phyloP scores from a whole-genome alignment of 2,797 vertebrate species.

The Bradypus variegatus region DNA sequence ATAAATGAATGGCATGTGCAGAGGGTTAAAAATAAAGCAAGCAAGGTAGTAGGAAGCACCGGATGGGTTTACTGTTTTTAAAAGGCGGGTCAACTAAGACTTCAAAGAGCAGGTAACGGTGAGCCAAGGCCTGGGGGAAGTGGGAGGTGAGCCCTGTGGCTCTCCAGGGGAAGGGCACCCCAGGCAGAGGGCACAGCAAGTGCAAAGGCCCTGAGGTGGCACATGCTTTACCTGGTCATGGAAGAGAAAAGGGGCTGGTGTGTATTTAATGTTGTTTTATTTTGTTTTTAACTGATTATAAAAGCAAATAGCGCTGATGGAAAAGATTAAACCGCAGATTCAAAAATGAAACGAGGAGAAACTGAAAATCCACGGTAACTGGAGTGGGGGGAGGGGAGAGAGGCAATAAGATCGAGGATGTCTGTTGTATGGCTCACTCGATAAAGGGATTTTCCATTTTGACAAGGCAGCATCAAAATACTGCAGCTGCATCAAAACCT shows the following conservation, averaged over 20 bases:
- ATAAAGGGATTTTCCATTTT: background rate
- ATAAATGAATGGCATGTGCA: background rate
- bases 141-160: rapidly evolving
- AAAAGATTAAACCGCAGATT: background rate
- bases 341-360: background rate
- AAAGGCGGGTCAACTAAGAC: background rate
- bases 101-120: background rate
- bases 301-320: background rate
- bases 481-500: background rate
- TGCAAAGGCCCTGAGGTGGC: background rate
- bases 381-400: background rate
- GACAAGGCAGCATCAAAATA: conserved; percentile 17
- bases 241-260: background rate
- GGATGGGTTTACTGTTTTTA: background rate
- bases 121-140: background rate
- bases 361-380: background rate
- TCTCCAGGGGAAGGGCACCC: background rate
- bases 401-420: background rate
- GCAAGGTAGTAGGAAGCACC: background rate
- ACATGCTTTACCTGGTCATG: background rate
- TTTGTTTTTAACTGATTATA: background rate
- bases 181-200: background rate
- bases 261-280: background rate
- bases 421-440: background rate
- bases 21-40: background rate